Percentiles rank a stretch among this genome's conserved stretches.
Conservation (phyloP, 1,140 invertebrate genomes). For the Ectropis grisescens region DNA sequence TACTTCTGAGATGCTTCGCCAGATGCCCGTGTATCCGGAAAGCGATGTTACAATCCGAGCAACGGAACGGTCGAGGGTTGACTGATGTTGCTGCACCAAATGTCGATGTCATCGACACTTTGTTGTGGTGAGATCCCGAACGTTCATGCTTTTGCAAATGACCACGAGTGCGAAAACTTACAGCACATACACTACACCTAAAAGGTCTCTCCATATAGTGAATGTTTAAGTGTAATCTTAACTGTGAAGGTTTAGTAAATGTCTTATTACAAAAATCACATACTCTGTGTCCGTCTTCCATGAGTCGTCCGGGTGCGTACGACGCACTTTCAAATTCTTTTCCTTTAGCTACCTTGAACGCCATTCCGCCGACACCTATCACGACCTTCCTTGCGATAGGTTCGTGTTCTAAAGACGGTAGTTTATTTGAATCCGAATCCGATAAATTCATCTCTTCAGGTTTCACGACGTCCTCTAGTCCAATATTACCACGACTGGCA, state of each 20-base stretch:
- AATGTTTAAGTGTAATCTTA: slow-evolving; percentile 94
- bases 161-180: slow-evolving; percentile 92
- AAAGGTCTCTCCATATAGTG: slow-evolving; percentile 96
- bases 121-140: slow-evolving; percentile 91
- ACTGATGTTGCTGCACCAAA: slow-evolving; percentile 87
- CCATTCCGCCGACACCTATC: slow-evolving; percentile 63
- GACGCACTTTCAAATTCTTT: slow-evolving; percentile 53
- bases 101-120: slow-evolving; percentile 89
- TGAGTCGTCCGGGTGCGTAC: slow-evolving; percentile 66
- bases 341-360: slow-evolving; percentile 59
- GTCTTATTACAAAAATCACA: slow-evolving; percentile 93
- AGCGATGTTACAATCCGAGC: slow-evolving; percentile 94
- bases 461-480: slow-evolving; percentile 32
- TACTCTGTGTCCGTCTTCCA: slow-evolving; percentile 84
- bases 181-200: slow-evolving; percentile 90
- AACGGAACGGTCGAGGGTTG: slow-evolving; percentile 95
- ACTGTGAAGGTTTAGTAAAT: slow-evolving; percentile 91
- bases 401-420: slow-evolving; percentile 40
- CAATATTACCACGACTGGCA: slow-evolving; percentile 31
- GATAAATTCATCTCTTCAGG: slow-evolving; percentile 27
- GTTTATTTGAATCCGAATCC: slow-evolving; percentile 36
- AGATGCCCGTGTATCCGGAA: slow-evolving; percentile 97
- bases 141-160: slow-evolving; percentile 94
- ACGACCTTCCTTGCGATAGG: slow-evolving; percentile 65
- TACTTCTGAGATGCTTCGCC: slow-evolving; percentile 95